Base-by-base conservation (phyloP, 2,888 invertebrate species). In the Stenoptilia bipunctidactyla region DNA sequence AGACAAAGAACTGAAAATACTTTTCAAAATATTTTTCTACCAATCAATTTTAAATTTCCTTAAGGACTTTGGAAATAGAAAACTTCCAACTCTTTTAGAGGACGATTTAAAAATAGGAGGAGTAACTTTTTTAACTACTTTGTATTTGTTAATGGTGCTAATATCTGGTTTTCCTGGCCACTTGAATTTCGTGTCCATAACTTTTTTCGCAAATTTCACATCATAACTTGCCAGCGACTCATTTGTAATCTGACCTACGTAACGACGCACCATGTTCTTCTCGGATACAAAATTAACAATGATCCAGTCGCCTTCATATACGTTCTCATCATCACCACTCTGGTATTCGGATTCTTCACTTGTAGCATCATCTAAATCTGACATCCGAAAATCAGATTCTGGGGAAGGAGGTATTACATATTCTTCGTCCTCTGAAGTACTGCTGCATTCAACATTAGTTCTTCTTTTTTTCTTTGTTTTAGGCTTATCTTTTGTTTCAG, bases 141-240 rank as follows among this genome's bases (percentile, higher is more conserved):
- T 45, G 43, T 53, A 49, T 42, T 47, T 47, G 5, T 38, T 50
- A 12, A 52, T 42, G n/a, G 37, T 8, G 44, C 44, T 40, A 27
- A 44, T 42, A 45, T 52, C 50, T 25, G 39, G 20, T 42, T 46
- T 48, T 39, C 34, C 41, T 15, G 54, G 51, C 52, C 54, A 52
- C 41, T 52, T 51, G 36, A 53, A 51, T 33, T 27, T 46, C 36
- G 14, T 48, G n/a, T 52, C 48, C 36, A 39, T 35, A 36, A 45
- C 45, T 47, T 48, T 51, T 47, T 52, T 51, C 34, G 49, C 49
- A 35, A 51, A 53, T 47, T 50, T 50, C n/a, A 51, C 38, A 14
- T 47, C 45, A 10, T 40, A 42, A 30, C 49, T 42, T 34, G 48
- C 43, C 15, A 39, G 15, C 36, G 25, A 12, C 27, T 43, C 46